Conservation (phyloP, 2,113 vertebrate genomes). For the Nibea coibor region DNA sequence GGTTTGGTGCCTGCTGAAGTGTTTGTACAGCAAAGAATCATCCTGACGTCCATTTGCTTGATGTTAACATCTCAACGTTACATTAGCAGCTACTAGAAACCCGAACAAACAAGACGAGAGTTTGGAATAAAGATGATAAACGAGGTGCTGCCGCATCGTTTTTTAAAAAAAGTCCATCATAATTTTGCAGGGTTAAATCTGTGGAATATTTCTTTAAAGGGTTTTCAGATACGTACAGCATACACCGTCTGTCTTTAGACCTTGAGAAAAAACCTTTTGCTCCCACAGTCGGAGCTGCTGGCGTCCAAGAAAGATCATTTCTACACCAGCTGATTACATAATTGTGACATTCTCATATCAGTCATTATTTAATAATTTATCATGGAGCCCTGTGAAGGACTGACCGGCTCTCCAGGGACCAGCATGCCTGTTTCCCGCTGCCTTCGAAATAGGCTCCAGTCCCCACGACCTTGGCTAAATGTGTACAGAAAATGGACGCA, state of each 20-base stretch:
- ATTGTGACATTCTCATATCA: background rate
- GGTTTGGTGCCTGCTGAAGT: too few relatives aligned
- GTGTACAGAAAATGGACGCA: background rate
- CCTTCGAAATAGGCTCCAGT: background rate
- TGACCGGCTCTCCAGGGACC: background rate
- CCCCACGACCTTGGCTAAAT: conserved; percentile 16
- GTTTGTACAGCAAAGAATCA: too few relatives aligned
- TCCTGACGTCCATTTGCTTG: too few relatives aligned
- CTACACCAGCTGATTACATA: background rate
- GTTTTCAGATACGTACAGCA: background rate
- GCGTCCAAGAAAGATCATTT: background rate
- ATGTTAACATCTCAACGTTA: too few relatives aligned
- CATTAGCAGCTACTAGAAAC: too few relatives aligned
- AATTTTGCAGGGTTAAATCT: background rate
- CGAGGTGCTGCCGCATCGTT: too few relatives aligned
- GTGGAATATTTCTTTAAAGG: background rate
- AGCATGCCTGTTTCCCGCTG: background rate
- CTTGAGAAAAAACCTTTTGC: background rate
- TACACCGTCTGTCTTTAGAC: background rate
- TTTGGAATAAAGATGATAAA: background rate
- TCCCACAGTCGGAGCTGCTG: background rate
- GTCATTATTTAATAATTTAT: background rate
- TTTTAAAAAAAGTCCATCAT: too few relatives aligned
- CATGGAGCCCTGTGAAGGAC: background rate
- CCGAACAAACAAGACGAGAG: too few relatives aligned